Evolutionary conservation across 2,888 invertebrate genomes (phyloP), one percentile per base, ranked within the genome.

Genomic region (Phengaris alcon): DNA sequence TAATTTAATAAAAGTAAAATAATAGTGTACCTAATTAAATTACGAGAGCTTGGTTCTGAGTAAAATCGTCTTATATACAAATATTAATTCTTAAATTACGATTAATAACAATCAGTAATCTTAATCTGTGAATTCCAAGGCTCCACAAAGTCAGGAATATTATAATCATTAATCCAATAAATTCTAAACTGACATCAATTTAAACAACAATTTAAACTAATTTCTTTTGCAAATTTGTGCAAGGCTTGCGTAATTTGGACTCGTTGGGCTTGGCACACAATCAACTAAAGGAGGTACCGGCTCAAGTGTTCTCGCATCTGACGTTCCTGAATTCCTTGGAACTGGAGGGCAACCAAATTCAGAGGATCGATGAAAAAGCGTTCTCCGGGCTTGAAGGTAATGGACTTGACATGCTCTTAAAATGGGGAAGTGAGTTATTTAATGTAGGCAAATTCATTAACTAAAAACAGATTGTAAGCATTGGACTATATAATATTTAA

Each of bases 341-440:
- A 90, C 90, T 98, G 81, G 98, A 98, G 85, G 97, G 97, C 77
- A 98, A 98, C 90, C 95, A 95, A 83, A 98, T 98, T 80, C 95
- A 94, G 80, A 94, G 95, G 81, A 95, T 98, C 81, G 97, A 98
- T 86, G 96, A 96, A 77, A 96, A 97, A 81, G 98, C 98, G 48
- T 98, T 98, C 85, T 94, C 95, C 78, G 98, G 98, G 80, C 94
- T 98, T 74, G 97, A 98, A 95, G 97, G 98, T 97, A 93, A 92
- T 48, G 51, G 9, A 70, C 13, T 69, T 48, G 48, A 69, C 48
- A 59, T 15, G 15, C 48, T 8, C 48, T 69, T 15, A 15, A 69
- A 51, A 52, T 22, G 22, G 9, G 6, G 6, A 55, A 55, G 44
- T 44, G 44, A n/a, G 13, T 55, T n/a, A 13, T 73, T 54, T 13